These are phyloP conservation scores for Nautilus pompilius DNA, from an alignment of 1,140 invertebrate species.

Conservation along the genomic window DNA sequence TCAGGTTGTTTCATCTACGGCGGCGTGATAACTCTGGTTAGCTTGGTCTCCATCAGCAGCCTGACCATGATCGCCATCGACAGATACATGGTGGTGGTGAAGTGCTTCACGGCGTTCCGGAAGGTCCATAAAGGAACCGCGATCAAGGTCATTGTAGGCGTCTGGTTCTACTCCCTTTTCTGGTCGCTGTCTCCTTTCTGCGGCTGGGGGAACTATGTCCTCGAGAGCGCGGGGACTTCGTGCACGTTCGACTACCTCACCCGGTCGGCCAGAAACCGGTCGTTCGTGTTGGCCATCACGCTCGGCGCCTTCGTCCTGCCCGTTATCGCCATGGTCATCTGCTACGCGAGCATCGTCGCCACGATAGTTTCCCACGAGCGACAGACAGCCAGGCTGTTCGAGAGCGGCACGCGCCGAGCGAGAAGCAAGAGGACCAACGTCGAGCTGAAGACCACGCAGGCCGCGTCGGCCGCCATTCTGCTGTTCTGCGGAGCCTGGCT, in stretches of 20 bases:
- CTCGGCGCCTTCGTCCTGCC: slow-evolving; percentile 18
- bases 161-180: slow-evolving; percentile 16
- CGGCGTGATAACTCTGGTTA: slow-evolving; percentile 13
- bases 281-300: slow-evolving; percentile 16
- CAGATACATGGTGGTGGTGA: slow-evolving; percentile 21
- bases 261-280: slow-evolving; percentile 5
- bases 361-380: neutral
- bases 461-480: slow-evolving; percentile 9
- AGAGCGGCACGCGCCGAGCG: neutral
- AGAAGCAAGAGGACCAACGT: neutral
- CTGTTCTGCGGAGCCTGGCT: slow-evolving; percentile 26
- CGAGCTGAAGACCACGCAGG: neutral
- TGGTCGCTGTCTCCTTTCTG: slow-evolving; percentile 14
- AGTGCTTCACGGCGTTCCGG: slow-evolving; percentile 1
- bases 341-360: neutral
- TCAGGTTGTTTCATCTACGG: slow-evolving; percentile 26
- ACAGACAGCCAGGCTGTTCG: neutral
- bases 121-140: slow-evolving; percentile 1
- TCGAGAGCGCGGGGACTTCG: slow-evolving; percentile 26
- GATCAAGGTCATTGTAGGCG: slow-evolving; percentile 1
- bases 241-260: slow-evolving; percentile 32
- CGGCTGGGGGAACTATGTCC: slow-evolving; percentile 20
- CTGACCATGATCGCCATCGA: slow-evolving; percentile 28
- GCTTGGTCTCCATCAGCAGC: slow-evolving; percentile 28
- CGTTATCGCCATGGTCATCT: slow-evolving; percentile 14